Base-by-base conservation (phyloP, 2,797 vertebrate genomes). In the Sebastes elongatus region DNA sequence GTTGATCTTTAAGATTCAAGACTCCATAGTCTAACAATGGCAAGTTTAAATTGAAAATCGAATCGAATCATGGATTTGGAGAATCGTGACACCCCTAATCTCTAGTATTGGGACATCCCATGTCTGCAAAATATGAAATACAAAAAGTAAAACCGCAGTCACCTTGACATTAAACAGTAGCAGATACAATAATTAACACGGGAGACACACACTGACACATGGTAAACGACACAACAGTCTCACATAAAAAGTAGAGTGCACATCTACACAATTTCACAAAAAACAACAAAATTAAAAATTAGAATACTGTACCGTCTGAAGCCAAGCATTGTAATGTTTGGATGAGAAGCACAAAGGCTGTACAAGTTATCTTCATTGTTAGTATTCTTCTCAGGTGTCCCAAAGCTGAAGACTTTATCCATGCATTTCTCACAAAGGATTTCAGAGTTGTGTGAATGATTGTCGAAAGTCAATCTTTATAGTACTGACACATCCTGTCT, bases 261-360 rank as follows among this genome's bases (percentile, higher is more conserved):
- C 28, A 49, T 61, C 32, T 16, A 20, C 35, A 38, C 35, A 38
- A 38, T 38, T 13, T 35, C 13, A 23, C 2, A 38, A 14, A 57
- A 46, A 55, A 10, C 3, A 53, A 35, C 22, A 6, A 70, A 49
- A 52, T 49, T 6, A 30, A 65, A 33, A 62, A 27, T 71, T 78
- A 30, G 5, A 59, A 77, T 85, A 91, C 86, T 64, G 10, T 86
- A 93, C 92, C 89, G 64, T 92, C 46, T 35, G 27, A 73, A 35
- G 89, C 85, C 79, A 91, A 81, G 76, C 82, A 82, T 11, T 75
- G 76, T 23, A 67, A 71, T 25, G 82, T 67, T 22, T 90, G 70
- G 56, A 91, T 61, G 60, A 94, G 38, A 2, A 94, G 49, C 77
- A 93, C 68, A 71, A 86, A 46, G 23, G 55, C 67, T 52, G 64